A percentile compares a stretch with the other conserved stretches of the same genome.
Conservation (phyloP, 2,113 vertebrate genomes). For the Dipodomys ordii region DNA sequence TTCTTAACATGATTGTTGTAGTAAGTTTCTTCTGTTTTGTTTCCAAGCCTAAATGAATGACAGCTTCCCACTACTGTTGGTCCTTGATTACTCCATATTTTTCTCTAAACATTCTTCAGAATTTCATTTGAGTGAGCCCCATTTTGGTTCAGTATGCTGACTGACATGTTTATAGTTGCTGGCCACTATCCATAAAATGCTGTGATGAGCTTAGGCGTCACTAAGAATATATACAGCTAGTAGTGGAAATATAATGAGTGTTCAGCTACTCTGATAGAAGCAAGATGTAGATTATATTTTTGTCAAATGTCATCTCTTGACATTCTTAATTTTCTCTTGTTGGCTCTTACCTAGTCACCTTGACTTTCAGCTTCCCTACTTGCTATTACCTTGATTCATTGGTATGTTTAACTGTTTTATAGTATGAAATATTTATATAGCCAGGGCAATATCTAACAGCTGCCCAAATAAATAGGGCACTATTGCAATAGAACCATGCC, state of each 20-base stretch:
- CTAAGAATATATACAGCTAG: neutral
- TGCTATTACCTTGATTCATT: neutral
- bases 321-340: neutral
- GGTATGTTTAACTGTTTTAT: neutral
- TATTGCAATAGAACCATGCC: neutral
- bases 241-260: neutral
- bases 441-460: neutral
- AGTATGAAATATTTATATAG: neutral
- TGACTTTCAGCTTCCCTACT: neutral
- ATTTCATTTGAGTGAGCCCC: neutral
- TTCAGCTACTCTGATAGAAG: neutral
- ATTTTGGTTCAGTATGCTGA: neutral
- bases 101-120: neutral
- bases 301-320: neutral
- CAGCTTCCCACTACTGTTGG: neutral
- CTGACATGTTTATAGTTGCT: neutral
- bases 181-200: neutral
- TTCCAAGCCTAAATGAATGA: neutral
- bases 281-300: neutral
- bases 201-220: neutral
- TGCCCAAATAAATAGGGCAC: neutral
- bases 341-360: neutral
- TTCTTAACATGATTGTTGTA: rapidly evolving
- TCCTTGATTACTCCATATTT: neutral
- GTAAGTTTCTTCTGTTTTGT: neutral